Evolutionary conservation across 2,888 invertebrate genomes (phyloP).

Genomic region (Drosophila mercatorum): DNA sequence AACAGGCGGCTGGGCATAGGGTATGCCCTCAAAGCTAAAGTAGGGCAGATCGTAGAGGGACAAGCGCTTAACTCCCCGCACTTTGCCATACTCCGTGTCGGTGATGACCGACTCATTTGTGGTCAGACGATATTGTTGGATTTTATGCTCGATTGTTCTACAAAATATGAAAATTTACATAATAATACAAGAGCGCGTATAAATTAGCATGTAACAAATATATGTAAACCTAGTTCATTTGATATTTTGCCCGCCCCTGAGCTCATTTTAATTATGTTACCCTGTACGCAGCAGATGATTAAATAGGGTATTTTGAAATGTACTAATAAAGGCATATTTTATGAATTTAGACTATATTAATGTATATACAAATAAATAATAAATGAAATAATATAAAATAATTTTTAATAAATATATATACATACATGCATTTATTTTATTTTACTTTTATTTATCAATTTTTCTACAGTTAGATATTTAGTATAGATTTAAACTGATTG

Average conservation of each 20-base stretch:
- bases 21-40: conserved; percentile 83
- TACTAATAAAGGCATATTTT: too few relatives aligned
- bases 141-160: conserved; percentile 80
- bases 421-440: too few relatives aligned
- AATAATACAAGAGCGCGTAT: conserved; percentile 24
- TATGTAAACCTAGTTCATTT: conserved; percentile 26
- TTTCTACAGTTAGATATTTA: too few relatives aligned
- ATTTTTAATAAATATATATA: too few relatives aligned
- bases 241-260: conserved; percentile 37
- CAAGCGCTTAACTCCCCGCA: conserved; percentile 80
- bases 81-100: conserved; percentile 83
- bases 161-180: conserved; percentile 44
- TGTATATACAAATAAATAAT: too few relatives aligned
- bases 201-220: background rate
- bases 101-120: conserved; percentile 79
- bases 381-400: too few relatives aligned
- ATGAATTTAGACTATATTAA: too few relatives aligned
- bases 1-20: conserved; percentile 84
- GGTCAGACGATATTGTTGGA: conserved; percentile 78
- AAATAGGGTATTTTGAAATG: background rate
- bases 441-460: too few relatives aligned
- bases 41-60: conserved; percentile 80
- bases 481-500: background rate
- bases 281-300: background rate
- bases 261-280: conserved; percentile 48